Evolutionary conservation across 2,888 invertebrate species (phyloP), one percentile per base, ranked within the genome.

Genomic region (Holacanthella duospinosa): DNA sequence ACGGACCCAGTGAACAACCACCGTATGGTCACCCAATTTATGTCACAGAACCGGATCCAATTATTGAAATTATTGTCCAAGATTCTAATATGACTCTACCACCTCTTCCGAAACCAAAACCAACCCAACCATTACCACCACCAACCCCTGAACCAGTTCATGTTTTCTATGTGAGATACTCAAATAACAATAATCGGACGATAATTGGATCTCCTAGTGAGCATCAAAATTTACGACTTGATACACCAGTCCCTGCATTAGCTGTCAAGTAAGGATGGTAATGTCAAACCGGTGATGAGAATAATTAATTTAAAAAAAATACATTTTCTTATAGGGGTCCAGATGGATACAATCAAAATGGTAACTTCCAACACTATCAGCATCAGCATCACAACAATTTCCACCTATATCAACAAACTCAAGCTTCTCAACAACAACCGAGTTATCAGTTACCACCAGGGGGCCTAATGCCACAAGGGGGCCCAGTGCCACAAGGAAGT

Each of bases 41-140:
- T 58, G 69, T 71, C 9, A 67, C 68, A 1, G 72, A 71, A 54
- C 72, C 73, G 0, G 91, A 91, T 75, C 91, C 91, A 3, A 92
- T 92, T 25, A 92, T 92, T 73, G 92, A 92, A 79, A 92, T 92
- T 70, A 92, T 92, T 66, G 91, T 92, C 60, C 90, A 89, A 75
- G 91, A 92, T 77, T 89, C 90, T 0, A 92, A 92, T 75, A 88
- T 89, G 74, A 83, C 87, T 0, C 75, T 89, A 1, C 86, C 89
- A 1, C 82, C 86, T 1, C 82, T 83, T 2, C 73, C 71, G 26
- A 64, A 68, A 1, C 82, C 83, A 1, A 79, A 78, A 1, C 78
- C 80, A 1, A 77, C 78, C 3, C 79, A 82, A 19, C 70, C 67
- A 19, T n/a, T n/a, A n/a, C 81, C 81, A 1, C 80, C 81, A 21